Percentiles rank a stretch among this genome's conserved stretches.
phyloP scores from a whole-genome alignment of 2,888 invertebrate genomes.

The Pheosia tremula region DNA sequence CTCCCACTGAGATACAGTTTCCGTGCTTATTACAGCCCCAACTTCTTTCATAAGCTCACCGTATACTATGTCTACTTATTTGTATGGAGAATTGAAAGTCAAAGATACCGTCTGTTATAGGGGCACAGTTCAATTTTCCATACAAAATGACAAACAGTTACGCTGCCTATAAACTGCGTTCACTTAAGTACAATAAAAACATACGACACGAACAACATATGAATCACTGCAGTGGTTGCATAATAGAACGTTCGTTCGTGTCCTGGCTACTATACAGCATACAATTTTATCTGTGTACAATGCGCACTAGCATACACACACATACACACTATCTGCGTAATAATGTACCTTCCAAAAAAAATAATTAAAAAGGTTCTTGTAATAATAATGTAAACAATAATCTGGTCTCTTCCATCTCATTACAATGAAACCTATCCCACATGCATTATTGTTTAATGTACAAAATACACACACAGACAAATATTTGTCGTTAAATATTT shows the following conservation, averaged over 20 bases:
- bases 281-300: background rate
- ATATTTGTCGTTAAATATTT: slow-evolving; percentile 12
- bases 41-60: background rate
- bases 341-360: background rate
- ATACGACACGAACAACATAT: slow-evolving; percentile 29
- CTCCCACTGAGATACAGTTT: no score
- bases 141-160: background rate
- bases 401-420: background rate
- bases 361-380: no score
- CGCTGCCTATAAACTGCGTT: background rate
- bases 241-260: slow-evolving; percentile 38
- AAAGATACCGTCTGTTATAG: no score
- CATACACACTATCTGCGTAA: slow-evolving; percentile 1
- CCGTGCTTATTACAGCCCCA: no score
- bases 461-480: background rate
- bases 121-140: no score
- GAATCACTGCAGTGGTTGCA: slow-evolving; percentile 39
- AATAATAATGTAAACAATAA: background rate
- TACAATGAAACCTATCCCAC: background rate
- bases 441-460: background rate
- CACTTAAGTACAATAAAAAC: slow-evolving; percentile 22
- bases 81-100: no score
- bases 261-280: slow-evolving; percentile 25
- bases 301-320: background rate
- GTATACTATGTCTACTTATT: no score